Evolutionary conservation across 2,888 invertebrate genomes (phyloP).

Genomic region (Scaptomyza parva): DNA sequence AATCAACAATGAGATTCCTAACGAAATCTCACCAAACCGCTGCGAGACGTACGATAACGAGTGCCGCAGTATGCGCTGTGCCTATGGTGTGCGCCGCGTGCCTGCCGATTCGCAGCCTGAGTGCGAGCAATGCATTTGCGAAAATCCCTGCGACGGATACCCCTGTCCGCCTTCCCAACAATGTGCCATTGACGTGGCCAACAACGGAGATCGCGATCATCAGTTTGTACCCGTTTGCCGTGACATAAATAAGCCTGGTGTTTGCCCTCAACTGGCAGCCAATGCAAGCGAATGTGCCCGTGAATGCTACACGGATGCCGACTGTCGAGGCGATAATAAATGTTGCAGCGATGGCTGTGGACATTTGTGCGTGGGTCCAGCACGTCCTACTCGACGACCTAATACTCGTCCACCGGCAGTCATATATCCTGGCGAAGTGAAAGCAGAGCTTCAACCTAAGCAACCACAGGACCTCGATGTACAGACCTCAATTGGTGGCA

Average conservation of each 20-base stretch:
- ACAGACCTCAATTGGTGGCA: slow-evolving; percentile 89
- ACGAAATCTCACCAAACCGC: slow-evolving; percentile 83
- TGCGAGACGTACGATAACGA: slow-evolving; percentile 87
- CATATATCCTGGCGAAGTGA: slow-evolving; percentile 80
- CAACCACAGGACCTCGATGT: slow-evolving; percentile 87
- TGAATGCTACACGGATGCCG: slow-evolving; percentile 92
- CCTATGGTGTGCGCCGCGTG: slow-evolving; percentile 89
- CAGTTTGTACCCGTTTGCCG: slow-evolving; percentile 83
- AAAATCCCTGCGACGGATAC: slow-evolving; percentile 89
- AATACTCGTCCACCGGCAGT: slow-evolving; percentile 84
- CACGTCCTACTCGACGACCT: slow-evolving; percentile 84
- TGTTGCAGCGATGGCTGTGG: slow-evolving; percentile 94
- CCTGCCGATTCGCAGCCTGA: slow-evolving; percentile 86
- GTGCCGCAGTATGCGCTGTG: slow-evolving; percentile 88
- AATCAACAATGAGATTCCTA: slow-evolving; percentile 48
- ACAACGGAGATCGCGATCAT: slow-evolving; percentile 55
- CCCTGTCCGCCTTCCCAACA: slow-evolving; percentile 88
- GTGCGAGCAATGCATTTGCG: slow-evolving; percentile 90
- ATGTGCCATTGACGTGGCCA: slow-evolving; percentile 88
- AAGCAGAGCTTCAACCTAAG: slow-evolving; percentile 85
- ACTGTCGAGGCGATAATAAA: slow-evolving; percentile 91
- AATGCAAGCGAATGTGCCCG: slow-evolving; percentile 87
- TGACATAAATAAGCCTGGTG: slow-evolving; percentile 88
- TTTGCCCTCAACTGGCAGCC: slow-evolving; percentile 87
- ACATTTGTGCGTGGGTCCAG: slow-evolving; percentile 88